phyloP scores from a whole-genome alignment of 2,888 invertebrate species.

The Ditylenchus weischeri region DNA sequence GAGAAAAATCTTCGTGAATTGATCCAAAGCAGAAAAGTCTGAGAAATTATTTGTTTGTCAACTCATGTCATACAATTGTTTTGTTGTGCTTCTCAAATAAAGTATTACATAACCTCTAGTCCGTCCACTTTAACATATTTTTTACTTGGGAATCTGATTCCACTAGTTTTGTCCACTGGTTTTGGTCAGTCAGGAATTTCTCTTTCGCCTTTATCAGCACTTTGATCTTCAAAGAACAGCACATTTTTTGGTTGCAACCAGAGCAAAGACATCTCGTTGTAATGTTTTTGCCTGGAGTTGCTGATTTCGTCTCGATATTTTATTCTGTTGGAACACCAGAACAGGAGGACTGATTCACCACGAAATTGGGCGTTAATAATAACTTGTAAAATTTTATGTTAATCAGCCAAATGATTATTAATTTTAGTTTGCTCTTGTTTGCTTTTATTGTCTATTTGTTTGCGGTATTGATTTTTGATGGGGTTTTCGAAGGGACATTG shows the following conservation, averaged over 20 bases:
- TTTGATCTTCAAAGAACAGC: neutral
- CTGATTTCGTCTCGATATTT: too few relatives aligned
- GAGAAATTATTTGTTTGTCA: neutral
- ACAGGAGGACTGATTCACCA: too few relatives aligned
- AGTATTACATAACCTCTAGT: neutral
- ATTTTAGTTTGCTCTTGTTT: too few relatives aligned
- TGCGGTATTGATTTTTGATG: too few relatives aligned
- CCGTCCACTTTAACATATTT: neutral
- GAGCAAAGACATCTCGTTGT: neutral
- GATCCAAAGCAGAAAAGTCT: conserved; percentile 56
- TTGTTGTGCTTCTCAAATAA: conserved; percentile 9
- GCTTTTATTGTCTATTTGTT: too few relatives aligned
- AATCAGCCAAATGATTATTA: too few relatives aligned
- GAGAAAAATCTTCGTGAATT: conserved; percentile 81
- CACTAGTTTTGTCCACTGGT: too few relatives aligned
- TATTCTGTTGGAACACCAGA: too few relatives aligned
- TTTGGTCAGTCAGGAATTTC: neutral
- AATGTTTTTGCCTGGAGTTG: too few relatives aligned
- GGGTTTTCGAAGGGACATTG: too few relatives aligned
- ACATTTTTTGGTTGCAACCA: neutral
- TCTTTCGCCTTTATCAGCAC: conserved; percentile 3
- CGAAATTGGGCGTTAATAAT: too few relatives aligned
- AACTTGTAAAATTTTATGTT: too few relatives aligned
- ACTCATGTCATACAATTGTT: neutral
- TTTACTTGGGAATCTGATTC: neutral